Percentiles rank a stretch among this genome's conserved stretches.
Evolutionary conservation across 2,113 vertebrate species (phyloP).

Genomic region (Cepphus grylle): DNA sequence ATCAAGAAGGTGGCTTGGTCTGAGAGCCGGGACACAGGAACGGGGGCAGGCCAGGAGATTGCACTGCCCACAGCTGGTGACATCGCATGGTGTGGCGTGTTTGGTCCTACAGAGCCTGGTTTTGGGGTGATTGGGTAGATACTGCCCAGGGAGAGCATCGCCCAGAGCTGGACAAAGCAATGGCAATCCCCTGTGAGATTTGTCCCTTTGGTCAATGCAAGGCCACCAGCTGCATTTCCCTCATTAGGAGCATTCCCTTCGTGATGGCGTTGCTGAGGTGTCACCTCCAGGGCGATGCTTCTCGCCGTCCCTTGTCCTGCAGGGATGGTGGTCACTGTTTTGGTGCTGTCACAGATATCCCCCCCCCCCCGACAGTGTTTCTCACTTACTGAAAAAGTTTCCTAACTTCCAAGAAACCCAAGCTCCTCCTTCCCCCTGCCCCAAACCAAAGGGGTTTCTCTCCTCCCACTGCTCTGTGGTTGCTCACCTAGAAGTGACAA

Average conservation of each 20-base stretch:
- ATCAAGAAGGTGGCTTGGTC: background rate
- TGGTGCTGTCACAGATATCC: background rate
- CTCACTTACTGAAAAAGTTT: background rate
- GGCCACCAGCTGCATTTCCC: background rate
- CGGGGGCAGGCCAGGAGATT: background rate
- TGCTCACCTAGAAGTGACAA: background rate
- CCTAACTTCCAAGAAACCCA: background rate
- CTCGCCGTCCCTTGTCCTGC: accelerated
- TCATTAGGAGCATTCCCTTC: background rate
- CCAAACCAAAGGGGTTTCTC: background rate
- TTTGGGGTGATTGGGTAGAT: background rate
- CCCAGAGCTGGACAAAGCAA: background rate
- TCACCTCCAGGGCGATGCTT: background rate
- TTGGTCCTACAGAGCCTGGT: background rate
- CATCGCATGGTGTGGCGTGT: accelerated
- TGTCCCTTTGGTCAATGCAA: background rate
- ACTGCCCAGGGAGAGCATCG: accelerated
- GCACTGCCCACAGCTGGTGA: background rate
- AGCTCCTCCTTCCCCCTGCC: background rate
- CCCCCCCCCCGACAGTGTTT: background rate
- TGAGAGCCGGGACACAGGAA: background rate
- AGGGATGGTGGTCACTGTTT: accelerated
- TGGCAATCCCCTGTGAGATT: background rate
- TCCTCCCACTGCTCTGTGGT: background rate
- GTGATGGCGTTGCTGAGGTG: background rate